phyloP scores from a whole-genome alignment of 2,113 vertebrate genomes.

The Glaucidium brasilianum region DNA sequence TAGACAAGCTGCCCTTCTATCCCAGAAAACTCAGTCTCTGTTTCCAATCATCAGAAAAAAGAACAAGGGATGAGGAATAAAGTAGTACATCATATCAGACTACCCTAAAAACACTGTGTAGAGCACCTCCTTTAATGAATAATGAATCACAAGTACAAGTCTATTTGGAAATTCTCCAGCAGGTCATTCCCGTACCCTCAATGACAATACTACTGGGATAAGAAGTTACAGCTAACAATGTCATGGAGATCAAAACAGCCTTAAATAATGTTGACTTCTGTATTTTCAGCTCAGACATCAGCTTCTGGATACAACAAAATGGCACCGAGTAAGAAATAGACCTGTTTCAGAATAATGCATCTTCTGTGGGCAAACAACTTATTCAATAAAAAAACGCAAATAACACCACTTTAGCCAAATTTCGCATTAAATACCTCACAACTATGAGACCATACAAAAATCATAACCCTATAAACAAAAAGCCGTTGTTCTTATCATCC shows the following conservation, averaged over 20 bases:
- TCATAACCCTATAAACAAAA: neutral
- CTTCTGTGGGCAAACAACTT: neutral
- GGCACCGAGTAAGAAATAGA: neutral
- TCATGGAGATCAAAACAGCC: slow-evolving; percentile 48
- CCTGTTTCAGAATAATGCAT: neutral
- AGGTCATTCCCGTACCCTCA: slow-evolving; percentile 28
- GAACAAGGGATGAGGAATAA: neutral
- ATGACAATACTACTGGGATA: slow-evolving; percentile 48
- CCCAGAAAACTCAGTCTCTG: neutral
- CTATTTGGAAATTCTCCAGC: slow-evolving; percentile 58
- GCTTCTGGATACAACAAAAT: neutral
- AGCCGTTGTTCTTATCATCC: neutral
- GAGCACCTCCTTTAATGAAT: slow-evolving; percentile 58
- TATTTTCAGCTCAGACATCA: slow-evolving; percentile 22
- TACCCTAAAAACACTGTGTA: neutral
- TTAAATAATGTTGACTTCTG: slow-evolving; percentile 42
- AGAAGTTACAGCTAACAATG: slow-evolving; percentile 39
- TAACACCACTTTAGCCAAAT: neutral
- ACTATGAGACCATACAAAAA: neutral
- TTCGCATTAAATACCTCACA: neutral
- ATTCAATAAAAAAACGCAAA: neutral
- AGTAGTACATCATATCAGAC: neutral
- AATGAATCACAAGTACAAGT: slow-evolving; percentile 58
- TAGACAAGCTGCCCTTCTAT: neutral
- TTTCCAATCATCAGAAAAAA: neutral